Evolutionary conservation across 1,140 invertebrate species (phyloP).

Genomic region (Anadara kagoshimensis): DNA sequence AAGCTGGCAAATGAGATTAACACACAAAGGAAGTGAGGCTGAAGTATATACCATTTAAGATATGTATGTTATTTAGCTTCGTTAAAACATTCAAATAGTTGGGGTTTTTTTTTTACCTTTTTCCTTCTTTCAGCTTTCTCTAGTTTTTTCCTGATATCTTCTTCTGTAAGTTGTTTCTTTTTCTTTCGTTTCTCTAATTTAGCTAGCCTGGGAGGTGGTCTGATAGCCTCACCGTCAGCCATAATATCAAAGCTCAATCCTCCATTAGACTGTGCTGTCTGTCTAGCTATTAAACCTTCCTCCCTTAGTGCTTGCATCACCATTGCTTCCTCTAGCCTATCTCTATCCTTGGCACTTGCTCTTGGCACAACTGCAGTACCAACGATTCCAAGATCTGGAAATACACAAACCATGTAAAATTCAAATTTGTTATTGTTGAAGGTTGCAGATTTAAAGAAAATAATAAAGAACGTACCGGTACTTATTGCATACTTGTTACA

Average conservation of each 20-base stretch:
- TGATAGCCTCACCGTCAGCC: conserved; percentile 2
- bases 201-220: conserved; percentile 54
- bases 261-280: conserved; percentile 57
- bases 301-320: conserved; percentile 69
- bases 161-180: conserved; percentile 57
- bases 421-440: too few species aligned
- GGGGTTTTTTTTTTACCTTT: conserved; percentile 62
- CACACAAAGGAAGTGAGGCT: too few species aligned
- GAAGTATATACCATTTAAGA: too few species aligned
- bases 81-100: neutral
- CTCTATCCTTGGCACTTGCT: conserved; percentile 69
- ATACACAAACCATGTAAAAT: neutral
- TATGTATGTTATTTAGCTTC: neutral
- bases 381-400: conserved; percentile 65
- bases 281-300: conserved; percentile 70
- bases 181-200: conserved; percentile 59
- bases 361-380: conserved; percentile 63
- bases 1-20: too few species aligned
- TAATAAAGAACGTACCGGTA: too few species aligned
- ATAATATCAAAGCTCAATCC: conserved; percentile 68
- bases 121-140: conserved; percentile 60
- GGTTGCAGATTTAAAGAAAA: too few species aligned
- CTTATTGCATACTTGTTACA: too few species aligned
- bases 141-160: conserved; percentile 62
- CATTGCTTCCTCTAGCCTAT: conserved; percentile 61